These are phyloP conservation scores for Dicroscelio sp. DNA, from an alignment of 2,888 invertebrate species.

Conservation along the genomic window DNA sequence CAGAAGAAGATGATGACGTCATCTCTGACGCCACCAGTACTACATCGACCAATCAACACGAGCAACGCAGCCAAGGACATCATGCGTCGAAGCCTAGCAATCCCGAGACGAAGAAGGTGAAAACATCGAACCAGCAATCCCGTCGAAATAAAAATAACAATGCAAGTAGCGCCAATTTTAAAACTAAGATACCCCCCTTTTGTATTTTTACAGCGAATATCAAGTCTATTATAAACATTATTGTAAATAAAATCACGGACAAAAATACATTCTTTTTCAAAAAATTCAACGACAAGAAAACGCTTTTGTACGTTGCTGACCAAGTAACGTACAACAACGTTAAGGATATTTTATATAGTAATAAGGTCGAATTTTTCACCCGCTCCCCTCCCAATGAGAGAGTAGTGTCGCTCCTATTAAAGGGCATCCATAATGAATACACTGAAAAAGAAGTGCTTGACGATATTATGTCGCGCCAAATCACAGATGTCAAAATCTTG, in stretches of 20 bases:
- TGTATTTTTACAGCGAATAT: too few species aligned
- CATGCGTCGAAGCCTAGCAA: too few species aligned
- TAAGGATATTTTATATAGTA: not conserved
- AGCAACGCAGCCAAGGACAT: too few species aligned
- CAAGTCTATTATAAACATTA: too few species aligned
- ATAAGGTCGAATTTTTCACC: constrained; percentile 37
- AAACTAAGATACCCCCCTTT: too few species aligned
- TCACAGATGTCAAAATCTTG: not conserved
- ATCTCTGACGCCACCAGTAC: too few species aligned
- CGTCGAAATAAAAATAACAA: too few species aligned
- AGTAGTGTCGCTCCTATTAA: constrained; percentile 10
- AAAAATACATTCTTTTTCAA: not conserved
- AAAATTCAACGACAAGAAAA: not conserved
- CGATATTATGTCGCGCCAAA: not conserved
- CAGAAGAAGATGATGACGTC: too few species aligned
- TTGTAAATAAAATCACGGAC: not conserved
- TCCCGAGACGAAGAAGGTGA: too few species aligned
- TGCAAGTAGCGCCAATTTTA: too few species aligned
- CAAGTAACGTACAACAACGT: not conserved
- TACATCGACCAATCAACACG: too few species aligned
- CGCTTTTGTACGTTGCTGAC: not conserved
- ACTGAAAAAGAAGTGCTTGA: not conserved
- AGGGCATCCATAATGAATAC: constrained; percentile 6
- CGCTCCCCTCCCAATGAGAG: not conserved
- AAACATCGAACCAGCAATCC: too few species aligned